Conservation (phyloP, 2,113 vertebrate species). For the Brachirus orientalis region DNA sequence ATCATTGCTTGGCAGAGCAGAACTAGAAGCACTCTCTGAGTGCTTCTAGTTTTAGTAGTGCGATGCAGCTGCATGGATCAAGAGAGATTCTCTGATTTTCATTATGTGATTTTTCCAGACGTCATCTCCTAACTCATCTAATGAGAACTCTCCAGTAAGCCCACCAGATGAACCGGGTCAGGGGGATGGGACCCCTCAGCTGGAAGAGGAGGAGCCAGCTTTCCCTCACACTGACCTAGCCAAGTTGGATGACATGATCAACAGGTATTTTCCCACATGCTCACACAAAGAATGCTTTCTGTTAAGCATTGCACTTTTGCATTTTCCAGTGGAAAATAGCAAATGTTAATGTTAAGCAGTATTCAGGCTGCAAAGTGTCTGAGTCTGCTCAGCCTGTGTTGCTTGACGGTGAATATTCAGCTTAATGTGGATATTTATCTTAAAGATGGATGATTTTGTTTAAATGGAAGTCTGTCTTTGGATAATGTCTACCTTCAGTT, state of each 20-base stretch:
- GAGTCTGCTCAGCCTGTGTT: too few species aligned
- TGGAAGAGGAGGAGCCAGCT: slow-evolving; percentile 98
- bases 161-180: slow-evolving; percentile 94
- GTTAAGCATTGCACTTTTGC: not conserved
- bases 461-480: too few species aligned
- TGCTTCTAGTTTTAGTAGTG: too few species aligned
- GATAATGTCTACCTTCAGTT: too few species aligned
- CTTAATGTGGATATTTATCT: too few species aligned
- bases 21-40: too few species aligned
- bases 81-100: not conserved
- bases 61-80: not conserved
- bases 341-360: not conserved
- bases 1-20: too few species aligned
- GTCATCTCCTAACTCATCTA: slow-evolving; percentile 97
- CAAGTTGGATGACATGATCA: slow-evolving; percentile 99
- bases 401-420: too few species aligned
- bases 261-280: slow-evolving; percentile 82
- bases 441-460: too few species aligned
- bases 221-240: slow-evolving; percentile 99
- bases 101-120: slow-evolving; percentile 78
- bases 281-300: not conserved
- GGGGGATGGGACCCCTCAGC: slow-evolving; percentile 90
- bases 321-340: not conserved
- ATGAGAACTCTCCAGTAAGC: slow-evolving; percentile 98
- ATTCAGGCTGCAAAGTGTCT: not conserved